phyloP scores from a whole-genome alignment of 2,888 invertebrate species.

The Drosophila peninsularis region DNA sequence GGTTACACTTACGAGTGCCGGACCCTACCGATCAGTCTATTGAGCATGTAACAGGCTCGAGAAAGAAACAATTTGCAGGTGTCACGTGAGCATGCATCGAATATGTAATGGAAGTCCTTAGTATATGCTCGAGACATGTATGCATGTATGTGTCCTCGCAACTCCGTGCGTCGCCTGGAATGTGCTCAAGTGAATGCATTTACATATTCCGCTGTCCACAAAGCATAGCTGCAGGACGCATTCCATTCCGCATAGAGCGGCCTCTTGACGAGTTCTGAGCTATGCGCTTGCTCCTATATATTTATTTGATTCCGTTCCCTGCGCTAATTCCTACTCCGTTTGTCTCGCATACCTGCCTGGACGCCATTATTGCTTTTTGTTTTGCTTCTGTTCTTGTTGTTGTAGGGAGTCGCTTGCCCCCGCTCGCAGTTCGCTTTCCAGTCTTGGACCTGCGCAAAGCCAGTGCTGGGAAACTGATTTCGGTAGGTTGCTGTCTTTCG shows the following conservation, averaged over 20 bases:
- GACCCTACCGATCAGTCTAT: too few species aligned
- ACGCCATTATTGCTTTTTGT: slow-evolving; percentile 43
- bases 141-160: too few species aligned
- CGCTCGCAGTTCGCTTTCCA: slow-evolving; percentile 70
- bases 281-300: slow-evolving; percentile 59
- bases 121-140: too few species aligned
- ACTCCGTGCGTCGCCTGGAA: slow-evolving; percentile 15
- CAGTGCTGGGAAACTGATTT: slow-evolving; percentile 47
- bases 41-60: background rate
- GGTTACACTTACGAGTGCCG: too few species aligned
- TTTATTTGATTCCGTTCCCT: background rate
- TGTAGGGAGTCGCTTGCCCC: slow-evolving; percentile 42
- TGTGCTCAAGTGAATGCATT: background rate
- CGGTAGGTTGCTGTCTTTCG: too few species aligned
- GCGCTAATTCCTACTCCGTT: slow-evolving; percentile 45
- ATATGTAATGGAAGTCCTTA: slow-evolving; percentile 19
- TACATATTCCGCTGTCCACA: slow-evolving; percentile 20
- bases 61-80: slow-evolving; percentile 15
- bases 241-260: slow-evolving; percentile 21
- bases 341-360: slow-evolving; percentile 38
- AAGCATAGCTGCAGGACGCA: slow-evolving; percentile 35
- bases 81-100: slow-evolving; percentile 1
- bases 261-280: slow-evolving; percentile 60
- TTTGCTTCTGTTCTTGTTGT: slow-evolving; percentile 24
- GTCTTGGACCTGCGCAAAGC: slow-evolving; percentile 74